Evolutionary conservation across 2,888 invertebrate genomes (phyloP).

Genomic region (Leptodirus hochenwartii): DNA sequence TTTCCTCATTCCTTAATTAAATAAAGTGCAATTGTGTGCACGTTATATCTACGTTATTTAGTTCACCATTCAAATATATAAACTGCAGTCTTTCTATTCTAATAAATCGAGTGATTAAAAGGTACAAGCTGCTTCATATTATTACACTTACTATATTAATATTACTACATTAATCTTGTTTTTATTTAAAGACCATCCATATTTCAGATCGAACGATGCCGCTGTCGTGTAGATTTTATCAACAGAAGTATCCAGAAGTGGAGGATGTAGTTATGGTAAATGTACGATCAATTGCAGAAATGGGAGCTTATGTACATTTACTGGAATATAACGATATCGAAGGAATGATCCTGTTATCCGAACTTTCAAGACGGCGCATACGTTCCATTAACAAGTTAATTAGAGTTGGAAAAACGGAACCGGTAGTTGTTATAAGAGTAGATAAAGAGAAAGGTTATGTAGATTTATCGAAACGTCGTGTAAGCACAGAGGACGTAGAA

Average conservation of each 20-base stretch:
- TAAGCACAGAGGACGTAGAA: conserved; percentile 93
- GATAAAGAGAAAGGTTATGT: conserved; percentile 99
- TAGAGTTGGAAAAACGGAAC: conserved; percentile 95
- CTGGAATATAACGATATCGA: conserved; percentile 98
- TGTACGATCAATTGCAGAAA: conserved; percentile 94
- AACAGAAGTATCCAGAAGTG: conserved; percentile 92
- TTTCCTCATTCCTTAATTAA: too few species aligned
- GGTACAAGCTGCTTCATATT: too few species aligned
- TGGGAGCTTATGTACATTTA: conserved; percentile 98
- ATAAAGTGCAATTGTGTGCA: too few species aligned
- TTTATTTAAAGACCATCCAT: too few species aligned
- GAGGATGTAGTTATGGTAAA: conserved; percentile 99
- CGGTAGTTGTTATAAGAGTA: conserved; percentile 97
- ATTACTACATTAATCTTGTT: too few species aligned
- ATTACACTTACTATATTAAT: too few species aligned
- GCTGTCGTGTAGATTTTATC: conserved; percentile 90
- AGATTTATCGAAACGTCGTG: conserved; percentile 96
- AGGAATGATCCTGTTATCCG: conserved; percentile 97
- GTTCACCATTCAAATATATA: too few species aligned
- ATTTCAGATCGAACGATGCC: conserved; percentile 41
- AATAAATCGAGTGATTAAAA: too few species aligned
- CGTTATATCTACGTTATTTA: too few species aligned
- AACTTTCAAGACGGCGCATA: conserved; percentile 94
- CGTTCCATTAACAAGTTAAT: conserved; percentile 98
- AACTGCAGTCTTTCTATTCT: too few species aligned